These are phyloP conservation scores for Halictus ligatus DNA, from an alignment of 2,888 invertebrate species.

Conservation along the genomic window DNA sequence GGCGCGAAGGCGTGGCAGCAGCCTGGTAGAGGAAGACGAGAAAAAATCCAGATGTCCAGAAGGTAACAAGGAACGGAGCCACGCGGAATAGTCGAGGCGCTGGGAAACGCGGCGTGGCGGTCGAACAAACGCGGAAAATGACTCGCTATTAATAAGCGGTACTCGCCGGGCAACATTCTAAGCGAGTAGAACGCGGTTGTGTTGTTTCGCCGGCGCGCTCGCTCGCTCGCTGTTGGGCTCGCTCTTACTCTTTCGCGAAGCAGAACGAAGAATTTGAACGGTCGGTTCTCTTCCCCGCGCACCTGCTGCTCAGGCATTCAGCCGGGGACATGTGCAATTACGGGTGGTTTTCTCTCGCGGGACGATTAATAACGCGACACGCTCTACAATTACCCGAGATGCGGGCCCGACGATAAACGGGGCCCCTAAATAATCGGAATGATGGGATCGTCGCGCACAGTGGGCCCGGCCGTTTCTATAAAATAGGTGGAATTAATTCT, in stretches of 20 bases:
- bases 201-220: neutral
- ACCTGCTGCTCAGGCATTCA: constrained; percentile 53
- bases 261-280: constrained; percentile 60
- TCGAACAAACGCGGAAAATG: constrained; percentile 32
- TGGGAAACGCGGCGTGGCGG: neutral
- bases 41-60: neutral
- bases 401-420: constrained; percentile 28
- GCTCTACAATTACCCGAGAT: constrained; percentile 31
- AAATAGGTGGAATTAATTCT: neutral
- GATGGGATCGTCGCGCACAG: neutral
- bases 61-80: neutral
- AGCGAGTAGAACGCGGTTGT: constrained; percentile 27
- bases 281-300: constrained; percentile 36
- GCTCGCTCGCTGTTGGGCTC: constrained; percentile 7
- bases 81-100: neutral
- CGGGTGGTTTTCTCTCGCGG: constrained; percentile 38
- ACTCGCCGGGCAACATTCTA: constrained; percentile 58
- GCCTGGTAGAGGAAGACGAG: neutral
- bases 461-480: neutral
- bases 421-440: constrained; percentile 14
- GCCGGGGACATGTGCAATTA: constrained; percentile 55
- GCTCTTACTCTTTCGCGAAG: constrained; percentile 35
- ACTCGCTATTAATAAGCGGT: constrained; percentile 48
- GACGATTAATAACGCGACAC: constrained; percentile 55
- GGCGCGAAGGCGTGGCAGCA: constrained; percentile 5